These are phyloP conservation scores for Geotrypetes seraphini DNA, from an alignment of 2,797 vertebrate species.

Conservation along the genomic window DNA sequence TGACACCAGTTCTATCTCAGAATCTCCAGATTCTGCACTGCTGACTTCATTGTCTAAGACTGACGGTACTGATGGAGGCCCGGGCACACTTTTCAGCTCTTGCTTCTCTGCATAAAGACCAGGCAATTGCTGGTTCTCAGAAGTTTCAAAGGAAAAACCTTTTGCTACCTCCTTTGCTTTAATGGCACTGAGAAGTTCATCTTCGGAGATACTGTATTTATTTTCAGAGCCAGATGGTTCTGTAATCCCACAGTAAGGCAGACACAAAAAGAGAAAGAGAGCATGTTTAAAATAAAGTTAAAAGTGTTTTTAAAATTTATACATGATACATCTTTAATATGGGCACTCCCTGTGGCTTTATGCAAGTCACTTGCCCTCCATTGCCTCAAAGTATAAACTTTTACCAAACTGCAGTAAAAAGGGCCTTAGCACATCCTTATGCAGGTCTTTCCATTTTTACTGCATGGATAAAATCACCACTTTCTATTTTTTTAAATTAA, in stretches of 20 bases:
- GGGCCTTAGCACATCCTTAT: too few relatives aligned
- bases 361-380: too few relatives aligned
- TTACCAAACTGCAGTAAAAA: too few relatives aligned
- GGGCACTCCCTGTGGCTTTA: too few relatives aligned
- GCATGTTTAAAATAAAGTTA: too few relatives aligned
- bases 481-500: too few relatives aligned
- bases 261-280: background rate
- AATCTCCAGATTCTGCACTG: constrained; percentile 89
- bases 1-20: constrained; percentile 87
- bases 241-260: constrained; percentile 33
- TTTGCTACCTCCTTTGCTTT: constrained; percentile 41
- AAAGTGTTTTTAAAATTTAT: too few relatives aligned
- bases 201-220: constrained; percentile 66
- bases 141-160: constrained; percentile 41
- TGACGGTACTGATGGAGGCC: constrained; percentile 7
- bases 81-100: constrained; percentile 25
- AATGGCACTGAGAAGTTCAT: constrained; percentile 61
- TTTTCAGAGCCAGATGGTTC: constrained; percentile 75
- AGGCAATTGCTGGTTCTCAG: constrained; percentile 14
- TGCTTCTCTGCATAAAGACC: constrained; percentile 16
- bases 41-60: constrained; percentile 69
- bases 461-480: too few relatives aligned
- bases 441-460: too few relatives aligned
- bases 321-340: too few relatives aligned
- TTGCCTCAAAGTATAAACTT: too few relatives aligned